Evolutionary conservation across 2,888 invertebrate genomes (phyloP).

Genomic region (Limnephilus auricula): DNA sequence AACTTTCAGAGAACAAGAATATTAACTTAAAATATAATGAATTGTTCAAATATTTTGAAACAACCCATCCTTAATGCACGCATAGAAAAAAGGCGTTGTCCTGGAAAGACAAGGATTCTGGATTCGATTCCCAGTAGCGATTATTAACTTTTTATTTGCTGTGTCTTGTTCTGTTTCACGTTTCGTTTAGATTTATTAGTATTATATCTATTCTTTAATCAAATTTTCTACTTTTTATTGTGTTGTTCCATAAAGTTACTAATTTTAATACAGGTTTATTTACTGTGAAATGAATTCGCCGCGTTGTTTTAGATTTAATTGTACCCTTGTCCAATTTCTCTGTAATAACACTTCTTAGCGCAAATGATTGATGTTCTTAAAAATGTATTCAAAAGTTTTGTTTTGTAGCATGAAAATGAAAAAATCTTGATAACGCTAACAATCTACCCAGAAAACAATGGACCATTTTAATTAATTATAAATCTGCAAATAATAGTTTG

Average conservation of each 20-base stretch:
- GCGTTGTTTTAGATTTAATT: not conserved
- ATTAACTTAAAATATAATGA: too few species aligned
- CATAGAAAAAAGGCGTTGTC: too few species aligned
- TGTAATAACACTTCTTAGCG: not conserved
- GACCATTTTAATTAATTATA: slow-evolving; percentile 27
- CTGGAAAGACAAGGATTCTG: too few species aligned
- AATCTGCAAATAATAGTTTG: slow-evolving; percentile 18
- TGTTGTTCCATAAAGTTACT: not conserved
- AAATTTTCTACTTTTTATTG: too few species aligned
- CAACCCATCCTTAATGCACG: too few species aligned
- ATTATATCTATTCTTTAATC: too few species aligned
- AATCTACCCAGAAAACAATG: slow-evolving; percentile 6
- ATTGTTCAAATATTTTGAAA: too few species aligned
- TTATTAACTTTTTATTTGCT: too few species aligned
- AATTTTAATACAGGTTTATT: not conserved
- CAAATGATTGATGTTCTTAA: not conserved
- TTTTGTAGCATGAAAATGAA: not conserved
- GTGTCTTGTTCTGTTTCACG: too few species aligned
- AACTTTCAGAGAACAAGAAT: too few species aligned
- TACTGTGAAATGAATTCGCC: not conserved
- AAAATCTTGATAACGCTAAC: slow-evolving; percentile 14
- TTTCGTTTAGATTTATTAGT: too few species aligned
- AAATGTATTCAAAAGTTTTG: not conserved
- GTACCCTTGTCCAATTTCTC: not conserved
- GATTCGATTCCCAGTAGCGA: too few species aligned